phyloP scores from a whole-genome alignment of 1,140 invertebrate species.

The Coptotermes formosanus region DNA sequence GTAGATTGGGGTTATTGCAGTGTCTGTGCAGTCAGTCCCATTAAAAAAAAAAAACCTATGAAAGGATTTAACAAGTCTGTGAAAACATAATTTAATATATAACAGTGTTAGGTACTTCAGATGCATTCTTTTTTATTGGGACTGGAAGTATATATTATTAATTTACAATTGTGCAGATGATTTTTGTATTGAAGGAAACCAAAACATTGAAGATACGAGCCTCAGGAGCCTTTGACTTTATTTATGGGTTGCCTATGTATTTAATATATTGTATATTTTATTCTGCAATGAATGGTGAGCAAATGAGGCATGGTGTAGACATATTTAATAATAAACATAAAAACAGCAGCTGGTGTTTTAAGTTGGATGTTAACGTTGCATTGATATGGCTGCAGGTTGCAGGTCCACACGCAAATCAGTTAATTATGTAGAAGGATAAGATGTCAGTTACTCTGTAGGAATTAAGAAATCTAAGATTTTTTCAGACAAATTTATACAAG shows the following conservation, averaged over 20 bases:
- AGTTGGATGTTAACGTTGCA: background rate
- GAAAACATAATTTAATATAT: background rate
- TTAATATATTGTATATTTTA: constrained; percentile 18
- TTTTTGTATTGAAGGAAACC: background rate
- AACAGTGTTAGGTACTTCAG: background rate
- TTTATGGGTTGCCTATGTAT: constrained; percentile 16
- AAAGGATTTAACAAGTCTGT: background rate
- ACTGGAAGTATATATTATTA: background rate
- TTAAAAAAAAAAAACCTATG: background rate
- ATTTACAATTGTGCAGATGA: background rate
- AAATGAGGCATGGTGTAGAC: background rate
- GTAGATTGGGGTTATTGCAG: background rate
- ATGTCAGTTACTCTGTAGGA: background rate
- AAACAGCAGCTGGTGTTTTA: background rate
- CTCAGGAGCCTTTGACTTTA: constrained; percentile 12
- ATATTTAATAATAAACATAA: constrained; percentile 4
- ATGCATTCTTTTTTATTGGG: background rate
- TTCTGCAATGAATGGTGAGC: background rate
- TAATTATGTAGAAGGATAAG: background rate
- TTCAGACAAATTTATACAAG: background rate
- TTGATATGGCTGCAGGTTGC: background rate
- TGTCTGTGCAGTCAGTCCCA: background rate
- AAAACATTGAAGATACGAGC: background rate
- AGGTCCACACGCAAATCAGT: background rate
- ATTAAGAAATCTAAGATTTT: background rate